Conservation (phyloP, 2,888 invertebrate species). For the Nudaria mundana region DNA sequence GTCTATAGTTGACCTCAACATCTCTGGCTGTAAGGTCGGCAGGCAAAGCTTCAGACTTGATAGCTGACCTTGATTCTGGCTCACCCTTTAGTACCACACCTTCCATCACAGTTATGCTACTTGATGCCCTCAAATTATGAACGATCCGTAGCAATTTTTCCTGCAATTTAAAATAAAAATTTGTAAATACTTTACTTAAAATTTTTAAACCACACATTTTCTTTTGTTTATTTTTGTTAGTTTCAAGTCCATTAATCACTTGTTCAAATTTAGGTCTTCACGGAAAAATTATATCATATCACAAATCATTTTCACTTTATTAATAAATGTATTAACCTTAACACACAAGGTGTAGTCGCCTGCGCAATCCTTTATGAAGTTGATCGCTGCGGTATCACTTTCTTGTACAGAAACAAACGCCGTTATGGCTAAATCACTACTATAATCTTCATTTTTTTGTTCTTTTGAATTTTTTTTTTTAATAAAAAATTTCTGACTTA, state of each 20-base stretch:
- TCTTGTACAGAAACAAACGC: slow-evolving; percentile 66
- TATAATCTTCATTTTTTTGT: slow-evolving; percentile 57
- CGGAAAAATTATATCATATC: slow-evolving; percentile 28
- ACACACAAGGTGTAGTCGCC: slow-evolving; percentile 86
- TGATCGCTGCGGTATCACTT: slow-evolving; percentile 83
- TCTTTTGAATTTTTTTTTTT: slow-evolving; percentile 19
- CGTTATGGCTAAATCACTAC: slow-evolving; percentile 60
- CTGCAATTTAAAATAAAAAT: slow-evolving; percentile 72
- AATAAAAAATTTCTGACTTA: slow-evolving; percentile 69
- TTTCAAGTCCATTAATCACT: slow-evolving; percentile 18
- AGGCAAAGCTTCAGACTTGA: slow-evolving; percentile 85
- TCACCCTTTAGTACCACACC: slow-evolving; percentile 83
- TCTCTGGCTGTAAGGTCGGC: slow-evolving; percentile 87
- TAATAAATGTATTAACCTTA: slow-evolving; percentile 82
- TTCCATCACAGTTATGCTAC: slow-evolving; percentile 81
- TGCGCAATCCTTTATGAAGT: slow-evolving; percentile 86
- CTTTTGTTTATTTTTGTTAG: not conserved
- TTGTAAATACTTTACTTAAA: slow-evolving; percentile 4
- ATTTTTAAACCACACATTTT: slow-evolving; percentile 7
- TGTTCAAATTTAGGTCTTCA: slow-evolving; percentile 26
- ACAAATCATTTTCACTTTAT: slow-evolving; percentile 66
- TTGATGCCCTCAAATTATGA: slow-evolving; percentile 73
- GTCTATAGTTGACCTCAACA: slow-evolving; percentile 85
- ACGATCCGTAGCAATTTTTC: slow-evolving; percentile 87
- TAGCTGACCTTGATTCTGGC: slow-evolving; percentile 66